Conservation (phyloP, 2,113 vertebrate species). For the Lichenostomus cassidix region DNA sequence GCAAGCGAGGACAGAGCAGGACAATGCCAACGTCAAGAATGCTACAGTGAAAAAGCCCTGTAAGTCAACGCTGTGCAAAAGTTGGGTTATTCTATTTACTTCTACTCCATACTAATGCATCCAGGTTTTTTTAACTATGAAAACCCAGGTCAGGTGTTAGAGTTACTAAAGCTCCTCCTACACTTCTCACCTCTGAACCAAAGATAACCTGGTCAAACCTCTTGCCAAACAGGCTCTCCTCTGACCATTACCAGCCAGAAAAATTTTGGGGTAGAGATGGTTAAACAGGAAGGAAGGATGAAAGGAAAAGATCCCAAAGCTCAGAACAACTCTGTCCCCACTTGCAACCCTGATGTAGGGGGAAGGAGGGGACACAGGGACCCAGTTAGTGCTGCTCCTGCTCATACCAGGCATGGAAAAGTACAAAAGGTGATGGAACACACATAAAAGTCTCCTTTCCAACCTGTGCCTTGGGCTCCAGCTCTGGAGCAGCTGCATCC, state of each 20-base stretch:
- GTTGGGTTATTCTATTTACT: background rate
- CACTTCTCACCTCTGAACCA: background rate
- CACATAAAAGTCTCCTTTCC: background rate
- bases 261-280: background rate
- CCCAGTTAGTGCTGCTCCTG: background rate
- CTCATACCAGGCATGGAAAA: background rate
- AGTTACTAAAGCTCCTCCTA: background rate
- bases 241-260: background rate
- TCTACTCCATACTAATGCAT: background rate
- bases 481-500: background rate
- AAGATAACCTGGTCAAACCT: background rate
- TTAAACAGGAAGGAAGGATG: background rate
- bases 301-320: background rate
- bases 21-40: rapidly evolving
- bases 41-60: background rate
- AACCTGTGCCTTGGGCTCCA: background rate
- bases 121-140: background rate
- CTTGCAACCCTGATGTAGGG: background rate
- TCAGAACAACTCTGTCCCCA: background rate
- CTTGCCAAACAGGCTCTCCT: background rate
- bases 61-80: background rate
- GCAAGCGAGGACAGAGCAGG: background rate
- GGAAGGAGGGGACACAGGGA: background rate
- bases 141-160: background rate
- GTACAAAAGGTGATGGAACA: background rate